These are phyloP conservation scores for human DNA, from an alignment of 2,113 vertebrate genomes.

Conservation along the genomic window GRCh38 chr5:141059001-141059500, in stretches of 20 bases:
- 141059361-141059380: slow-evolving; percentile 32
- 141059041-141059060: slow-evolving; percentile 47
- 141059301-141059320: slow-evolving; percentile 48
- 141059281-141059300: slow-evolving; percentile 35
- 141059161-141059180: not conserved
- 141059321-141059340: slow-evolving; percentile 57
- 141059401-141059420: not conserved
- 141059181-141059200: slow-evolving; percentile 3
- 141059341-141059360: not conserved
- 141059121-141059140: slow-evolving; percentile 14
- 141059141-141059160: slow-evolving; percentile 14
- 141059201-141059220: slow-evolving; percentile 48
- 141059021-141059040: slow-evolving; percentile 41
- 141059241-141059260: slow-evolving; percentile 44
- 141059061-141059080: not conserved
- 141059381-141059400: not conserved
- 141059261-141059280: slow-evolving; percentile 38
- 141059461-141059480: not conserved
- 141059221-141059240: slow-evolving; percentile 17
- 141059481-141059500: not conserved
- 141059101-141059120: slow-evolving; percentile 61
- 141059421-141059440: not conserved
- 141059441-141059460: slow-evolving; percentile 14
- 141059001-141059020: slow-evolving; percentile 52
- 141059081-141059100: slow-evolving; percentile 12